Conservation (phyloP, 2,113 vertebrate species). For the Chloebia gouldiae region DNA sequence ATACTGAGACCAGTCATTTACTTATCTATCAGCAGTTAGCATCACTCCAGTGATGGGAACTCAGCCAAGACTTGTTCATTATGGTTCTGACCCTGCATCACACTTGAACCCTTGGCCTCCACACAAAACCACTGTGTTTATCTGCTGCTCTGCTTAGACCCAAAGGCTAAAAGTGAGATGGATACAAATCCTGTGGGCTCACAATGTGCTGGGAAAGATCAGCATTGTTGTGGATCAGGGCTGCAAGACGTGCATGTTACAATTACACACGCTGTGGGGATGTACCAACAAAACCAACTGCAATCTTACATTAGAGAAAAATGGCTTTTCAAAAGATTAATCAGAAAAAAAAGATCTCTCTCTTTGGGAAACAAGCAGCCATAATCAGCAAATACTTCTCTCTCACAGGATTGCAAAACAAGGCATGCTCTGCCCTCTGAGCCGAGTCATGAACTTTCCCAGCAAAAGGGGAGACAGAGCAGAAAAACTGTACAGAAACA, state of each 20-base stretch:
- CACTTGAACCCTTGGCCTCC: neutral
- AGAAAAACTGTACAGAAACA: neutral
- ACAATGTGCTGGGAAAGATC: neutral
- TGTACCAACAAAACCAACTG: neutral
- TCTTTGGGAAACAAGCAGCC: neutral
- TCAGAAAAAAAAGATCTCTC: neutral
- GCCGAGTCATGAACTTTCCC: neutral
- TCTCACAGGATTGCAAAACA: constrained; percentile 5
- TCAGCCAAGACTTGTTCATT: neutral
- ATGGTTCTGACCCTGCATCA: neutral
- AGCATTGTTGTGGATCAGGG: neutral
- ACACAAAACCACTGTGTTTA: neutral
- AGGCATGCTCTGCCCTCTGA: neutral
- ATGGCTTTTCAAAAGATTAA: neutral
- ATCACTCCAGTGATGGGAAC: neutral
- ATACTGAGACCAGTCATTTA: neutral
- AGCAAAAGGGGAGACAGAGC: neutral
- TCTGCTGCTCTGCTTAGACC: neutral
- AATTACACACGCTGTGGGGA: fast-evolving
- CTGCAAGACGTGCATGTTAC: neutral
- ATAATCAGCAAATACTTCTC: constrained; percentile 45
- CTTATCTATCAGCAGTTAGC: neutral
- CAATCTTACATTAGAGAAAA: neutral
- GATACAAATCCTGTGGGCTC: neutral
- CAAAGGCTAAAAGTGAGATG: neutral